Evolutionary conservation across 2,797 vertebrate species (phyloP).

Genomic region (Lepus townsendii): DNA sequence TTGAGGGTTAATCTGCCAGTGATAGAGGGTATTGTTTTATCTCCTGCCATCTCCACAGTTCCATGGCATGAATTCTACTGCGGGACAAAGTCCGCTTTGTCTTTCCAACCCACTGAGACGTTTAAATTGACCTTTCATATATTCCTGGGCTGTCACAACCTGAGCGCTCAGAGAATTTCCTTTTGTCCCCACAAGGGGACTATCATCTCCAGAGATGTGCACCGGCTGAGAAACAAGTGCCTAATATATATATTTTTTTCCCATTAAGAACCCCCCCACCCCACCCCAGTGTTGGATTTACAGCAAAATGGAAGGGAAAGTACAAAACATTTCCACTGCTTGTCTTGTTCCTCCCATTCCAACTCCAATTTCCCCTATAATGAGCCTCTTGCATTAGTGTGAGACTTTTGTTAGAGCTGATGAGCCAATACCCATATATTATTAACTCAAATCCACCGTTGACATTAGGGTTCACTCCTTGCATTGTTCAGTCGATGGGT

Average conservation of each 20-base stretch:
- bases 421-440: neutral
- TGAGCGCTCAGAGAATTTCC: neutral
- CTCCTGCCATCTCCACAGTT: constrained; percentile 70
- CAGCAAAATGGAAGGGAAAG: neutral
- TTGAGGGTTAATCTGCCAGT: constrained; percentile 70
- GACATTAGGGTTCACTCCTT: neutral
- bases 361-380: neutral
- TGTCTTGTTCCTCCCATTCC: neutral
- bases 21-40: constrained; percentile 82
- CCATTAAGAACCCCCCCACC: neutral
- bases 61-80: constrained; percentile 52
- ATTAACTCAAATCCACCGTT: neutral
- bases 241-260: neutral
- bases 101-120: constrained; percentile 72
- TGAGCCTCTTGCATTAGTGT: neutral
- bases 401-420: neutral
- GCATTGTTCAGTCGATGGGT: neutral
- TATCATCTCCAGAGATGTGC: constrained; percentile 12
- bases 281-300: neutral
- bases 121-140: constrained; percentile 79
- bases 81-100: constrained; percentile 86
- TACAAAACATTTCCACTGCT: neutral
- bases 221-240: neutral
- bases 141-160: constrained; percentile 68
- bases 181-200: neutral